Base-by-base conservation (phyloP, 2,797 vertebrate species). In the Micropoecilia bifurca region DNA sequence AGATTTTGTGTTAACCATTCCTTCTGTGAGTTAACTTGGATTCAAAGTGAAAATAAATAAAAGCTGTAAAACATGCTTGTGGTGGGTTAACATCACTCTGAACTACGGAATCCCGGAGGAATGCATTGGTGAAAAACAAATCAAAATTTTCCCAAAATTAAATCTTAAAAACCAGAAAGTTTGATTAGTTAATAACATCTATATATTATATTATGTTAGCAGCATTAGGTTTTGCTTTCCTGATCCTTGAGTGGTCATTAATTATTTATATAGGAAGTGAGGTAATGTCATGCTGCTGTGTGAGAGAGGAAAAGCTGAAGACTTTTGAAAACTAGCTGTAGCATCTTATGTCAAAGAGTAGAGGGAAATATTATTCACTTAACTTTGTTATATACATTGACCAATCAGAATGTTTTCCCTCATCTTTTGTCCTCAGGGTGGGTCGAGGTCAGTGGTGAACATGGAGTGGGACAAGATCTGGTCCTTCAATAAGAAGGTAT, bases 381-480 rank as follows among this genome's bases (percentile, higher is more conserved):
- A 66, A 39, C 12, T 7, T 9, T 25, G 6, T 14, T 47, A 47
- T 0, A 25, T 1, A 36, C 36, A 18, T 33, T 8, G 3, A 33
- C 28, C 22, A 25, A 63, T 28, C 3, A 45, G 43, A 0, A 71
- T 53, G 8, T 36, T 28, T 16, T 28, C 73, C 1, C 53, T 76
- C 39, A 73, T 36, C 36, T 77, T 71, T 25, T 53, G 48, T 25
- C 48, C 20, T 16, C 79, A 99, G 99, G 99, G 99, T 71, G 99
- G 98, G 22, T 99, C 99, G 30, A 96, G 97, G 79, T 99, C 99
- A 53, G 97, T 99, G 0, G 99, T 99, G 80, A 99, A 99, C 93
- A 99, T 99, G 99, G 98, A 99, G 85, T 99, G 99, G 99, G 99
- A 99, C 96, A 99, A 99, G 96, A 98, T 99, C 92, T 99, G 99